A percentile compares a stretch with the other conserved stretches of the same genome.
phyloP scores from a whole-genome alignment of 2,888 invertebrate species.

The Scaptomyza parva region DNA sequence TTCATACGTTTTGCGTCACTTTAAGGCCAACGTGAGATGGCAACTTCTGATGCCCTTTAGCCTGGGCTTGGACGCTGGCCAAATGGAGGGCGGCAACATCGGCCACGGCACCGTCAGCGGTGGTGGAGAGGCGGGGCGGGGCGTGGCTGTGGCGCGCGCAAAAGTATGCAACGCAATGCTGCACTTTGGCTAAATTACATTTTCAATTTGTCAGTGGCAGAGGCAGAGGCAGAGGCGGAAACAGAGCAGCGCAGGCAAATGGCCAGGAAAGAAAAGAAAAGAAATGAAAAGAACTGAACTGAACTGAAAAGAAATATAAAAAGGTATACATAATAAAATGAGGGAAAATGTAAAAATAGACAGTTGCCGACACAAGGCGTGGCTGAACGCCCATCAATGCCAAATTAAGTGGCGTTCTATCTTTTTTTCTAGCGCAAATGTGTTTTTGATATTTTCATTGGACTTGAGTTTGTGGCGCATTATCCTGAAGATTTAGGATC shows the following conservation, averaged over 20 bases:
- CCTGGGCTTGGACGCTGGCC: constrained; percentile 59
- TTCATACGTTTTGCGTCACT: constrained; percentile 65
- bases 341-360: constrained; percentile 23
- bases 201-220: constrained; percentile 72
- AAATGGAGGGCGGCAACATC: constrained; percentile 20
- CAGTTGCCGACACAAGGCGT: constrained; percentile 20
- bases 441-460: constrained; percentile 71
- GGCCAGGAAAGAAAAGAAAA: constrained; percentile 15
- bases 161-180: constrained; percentile 65
- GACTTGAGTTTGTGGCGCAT: constrained; percentile 51
- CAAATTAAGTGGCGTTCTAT: constrained; percentile 49
- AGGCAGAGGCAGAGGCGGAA: constrained; percentile 40
- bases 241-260: constrained; percentile 47
- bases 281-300: constrained; percentile 11
- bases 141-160: constrained; percentile 27
- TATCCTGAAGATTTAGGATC: constrained; percentile 51
- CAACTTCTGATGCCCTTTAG: constrained; percentile 40
- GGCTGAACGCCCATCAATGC: constrained; percentile 35
- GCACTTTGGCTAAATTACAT: constrained; percentile 78
- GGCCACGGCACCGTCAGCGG: too few relatives aligned
- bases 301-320: constrained; percentile 37
- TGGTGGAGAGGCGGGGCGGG: too few relatives aligned
- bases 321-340: constrained; percentile 2
- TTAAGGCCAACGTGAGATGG: constrained; percentile 43
- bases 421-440: constrained; percentile 55